Evolutionary conservation across 2,888 invertebrate species (phyloP), one percentile per base, ranked within the genome.

Genomic region (Agrotis ipsilon): DNA sequence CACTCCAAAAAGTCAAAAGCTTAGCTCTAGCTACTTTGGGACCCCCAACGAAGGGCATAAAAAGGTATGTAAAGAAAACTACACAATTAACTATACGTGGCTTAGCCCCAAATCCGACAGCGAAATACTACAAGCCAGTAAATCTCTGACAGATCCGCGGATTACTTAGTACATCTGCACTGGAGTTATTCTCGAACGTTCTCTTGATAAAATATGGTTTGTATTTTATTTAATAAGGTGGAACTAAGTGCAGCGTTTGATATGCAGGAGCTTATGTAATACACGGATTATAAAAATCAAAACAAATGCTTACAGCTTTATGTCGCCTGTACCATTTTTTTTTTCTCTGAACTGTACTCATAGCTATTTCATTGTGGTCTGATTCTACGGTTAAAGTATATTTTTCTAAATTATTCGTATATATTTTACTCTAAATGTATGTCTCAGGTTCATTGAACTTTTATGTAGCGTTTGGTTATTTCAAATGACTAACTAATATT

Each of bases 81-180:
- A 75, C 16, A 83, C 72, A 73, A 78, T 78, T 72, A 71, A 68
- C 55, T 72, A 51, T 55, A 73, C 61, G 55, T 32, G 46, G 70
- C 72, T 80, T 74, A 79, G 19, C 52, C 74, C 74, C 76, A 79
- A 86, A 87, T 77, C 86, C 85, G 83, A 86, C 86, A 81, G 61
- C 84, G 81, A 89, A 82, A 85, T 85, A 88, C 84, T 83, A 75
- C 81, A 79, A 83, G 58, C 69, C 54, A 67, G 81, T 82, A 84
- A 84, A 81, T 84, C 83, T 84, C 69, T 75, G 84, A 75, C 78
- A 84, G 67, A 68, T 81, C 55, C 64, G 9, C 46, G 65, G 75
- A 78, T 84, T 84, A 78, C 82, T 75, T 27, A 62, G 51, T 13
- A 43, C 61, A 49, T 46, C 55, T 43, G 58, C n/a, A n/a, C 60